Conservation (phyloP, 2,797 vertebrate species). For the Poeciliopsis turneri region DNA sequence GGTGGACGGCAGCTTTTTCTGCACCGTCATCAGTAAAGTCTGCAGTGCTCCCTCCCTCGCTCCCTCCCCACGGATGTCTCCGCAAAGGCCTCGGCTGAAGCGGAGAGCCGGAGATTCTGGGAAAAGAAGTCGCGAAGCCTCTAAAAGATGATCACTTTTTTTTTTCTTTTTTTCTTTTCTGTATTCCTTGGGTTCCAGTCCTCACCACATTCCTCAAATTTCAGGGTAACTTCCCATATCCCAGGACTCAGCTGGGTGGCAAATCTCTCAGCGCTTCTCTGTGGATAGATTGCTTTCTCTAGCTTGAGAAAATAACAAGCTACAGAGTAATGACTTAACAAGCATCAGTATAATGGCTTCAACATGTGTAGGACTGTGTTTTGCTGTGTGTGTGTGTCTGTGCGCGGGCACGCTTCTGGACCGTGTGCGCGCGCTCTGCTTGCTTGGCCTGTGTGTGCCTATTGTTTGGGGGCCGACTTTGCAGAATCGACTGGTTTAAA, state of each 20-base stretch:
- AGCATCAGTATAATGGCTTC: conserved; percentile 84
- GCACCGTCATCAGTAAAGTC: conserved; percentile 74
- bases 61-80: conserved; percentile 57
- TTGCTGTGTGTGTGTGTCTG: conserved; percentile 32
- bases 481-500: conserved; percentile 70
- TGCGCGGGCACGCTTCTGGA: conserved; percentile 50
- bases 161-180: background rate
- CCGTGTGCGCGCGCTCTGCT: conserved; percentile 46
- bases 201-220: conserved; percentile 77
- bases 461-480: conserved; percentile 72
- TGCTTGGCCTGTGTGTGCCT: conserved; percentile 51
- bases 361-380: conserved; percentile 74
- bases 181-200: conserved; percentile 71
- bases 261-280: conserved; percentile 81
- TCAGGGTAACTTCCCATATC: conserved; percentile 81
- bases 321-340: conserved; percentile 84
- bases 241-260: conserved; percentile 78
- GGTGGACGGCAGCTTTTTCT: conserved; percentile 71
- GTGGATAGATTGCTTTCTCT: conserved; percentile 81
- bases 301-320: conserved; percentile 84
- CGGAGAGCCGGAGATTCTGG: conserved; percentile 44
- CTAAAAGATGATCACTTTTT: conserved; percentile 47
- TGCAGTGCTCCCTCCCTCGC: conserved; percentile 42
- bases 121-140: conserved; percentile 60
- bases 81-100: conserved; percentile 54